These are phyloP conservation scores for Urosaurus nigricauda DNA, from an alignment of 2,797 vertebrate genomes.

Conservation along the genomic window DNA sequence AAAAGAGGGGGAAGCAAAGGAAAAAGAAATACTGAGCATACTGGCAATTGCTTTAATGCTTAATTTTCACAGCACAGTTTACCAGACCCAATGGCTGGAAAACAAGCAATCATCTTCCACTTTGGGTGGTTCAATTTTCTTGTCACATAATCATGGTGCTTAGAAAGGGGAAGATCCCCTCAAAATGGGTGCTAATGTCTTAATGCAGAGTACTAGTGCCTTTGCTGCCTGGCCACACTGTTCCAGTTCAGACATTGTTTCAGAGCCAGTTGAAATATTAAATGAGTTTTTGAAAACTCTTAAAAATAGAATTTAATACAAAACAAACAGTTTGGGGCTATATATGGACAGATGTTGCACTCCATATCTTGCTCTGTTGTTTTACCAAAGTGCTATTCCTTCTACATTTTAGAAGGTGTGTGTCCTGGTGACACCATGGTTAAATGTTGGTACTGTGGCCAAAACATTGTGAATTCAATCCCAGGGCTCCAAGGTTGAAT, in stretches of 20 bases:
- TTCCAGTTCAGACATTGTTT: background rate
- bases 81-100: constrained; percentile 49
- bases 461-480: too few relatives aligned
- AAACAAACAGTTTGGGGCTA: background rate
- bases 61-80: constrained; percentile 63
- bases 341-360: background rate
- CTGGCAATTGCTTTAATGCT: constrained; percentile 44
- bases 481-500: too few relatives aligned
- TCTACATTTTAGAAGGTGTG: too few relatives aligned
- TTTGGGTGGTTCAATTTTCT: accelerated
- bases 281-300: background rate
- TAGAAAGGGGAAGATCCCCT: background rate
- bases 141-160: constrained; percentile 23
- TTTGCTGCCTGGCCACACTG: background rate
- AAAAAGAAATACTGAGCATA: constrained; percentile 48
- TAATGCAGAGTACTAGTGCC: background rate
- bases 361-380: too few relatives aligned
- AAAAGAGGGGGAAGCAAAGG: constrained; percentile 21
- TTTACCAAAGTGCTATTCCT: too few relatives aligned
- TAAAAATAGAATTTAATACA: background rate
- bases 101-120: constrained; percentile 44
- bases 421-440: too few relatives aligned
- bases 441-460: too few relatives aligned
- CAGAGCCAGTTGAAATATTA: background rate
- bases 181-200: background rate